Evolutionary conservation across 2,113 vertebrate genomes (phyloP), one percentile per base, ranked within the genome.

Genomic region (Sinosuthora webbiana): DNA sequence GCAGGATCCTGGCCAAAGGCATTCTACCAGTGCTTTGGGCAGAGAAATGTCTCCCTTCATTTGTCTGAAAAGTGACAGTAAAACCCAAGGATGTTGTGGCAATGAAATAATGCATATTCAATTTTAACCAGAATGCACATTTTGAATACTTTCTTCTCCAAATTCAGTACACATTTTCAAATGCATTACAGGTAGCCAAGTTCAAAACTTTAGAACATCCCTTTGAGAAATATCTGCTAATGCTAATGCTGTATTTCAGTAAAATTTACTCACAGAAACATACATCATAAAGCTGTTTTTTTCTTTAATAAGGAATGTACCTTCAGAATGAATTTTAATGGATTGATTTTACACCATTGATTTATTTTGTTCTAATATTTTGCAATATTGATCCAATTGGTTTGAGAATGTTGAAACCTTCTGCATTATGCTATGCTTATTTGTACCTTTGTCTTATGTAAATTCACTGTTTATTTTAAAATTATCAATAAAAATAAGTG

Each of bases 231-330:
- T 53, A 2, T 42, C 57, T 93, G 30, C 14, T 75, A 91, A 81
- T 62, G 62, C 31, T 78, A 49, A 49, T 65, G 37, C 25, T 75
- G 37, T 41, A 55, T 47, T 63, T 93, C 50, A 59, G 71, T 59
- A 76, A 95, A 94, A 94, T 86, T 88, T 93, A 53, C 27, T 86
- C 59, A 41, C 52, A 86, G 47, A 92, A 77, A 41, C 52, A 74
- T 27, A 18, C 5, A 74, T 74, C 63, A 70, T 70, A 64, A 94
- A 55, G 15, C 15, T 88, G 6, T 41, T 63, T 13, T 55, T 28
- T 56, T 90, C 47, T 70, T 80, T 53, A 33, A 45, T 27, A 44
- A 28, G 20, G 11, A 68, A 59, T 68, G 22, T 18, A 15, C 31
- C 33, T 17, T 12, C 44, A 60, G 33, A 90, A 67, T 52, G 20